Percentiles rank a stretch among this genome's conserved stretches.
These are phyloP conservation scores for Myotis daubentonii DNA, from an alignment of 2,797 vertebrate species.

Conservation along the genomic window DNA sequence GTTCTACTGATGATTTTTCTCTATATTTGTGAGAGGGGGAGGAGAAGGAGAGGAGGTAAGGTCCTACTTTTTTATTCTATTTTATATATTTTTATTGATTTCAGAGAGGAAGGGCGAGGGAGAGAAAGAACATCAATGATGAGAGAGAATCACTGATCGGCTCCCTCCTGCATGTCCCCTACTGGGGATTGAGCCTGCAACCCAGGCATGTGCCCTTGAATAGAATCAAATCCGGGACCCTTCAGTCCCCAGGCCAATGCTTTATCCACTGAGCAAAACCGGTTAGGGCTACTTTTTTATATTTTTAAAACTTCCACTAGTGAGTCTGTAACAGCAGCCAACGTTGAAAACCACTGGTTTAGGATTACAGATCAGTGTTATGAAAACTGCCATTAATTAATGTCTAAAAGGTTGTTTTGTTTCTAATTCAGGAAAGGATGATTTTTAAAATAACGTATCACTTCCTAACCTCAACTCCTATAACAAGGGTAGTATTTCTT, in stretches of 20 bases:
- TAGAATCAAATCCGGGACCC: too few species aligned
- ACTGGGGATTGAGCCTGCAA: not conserved
- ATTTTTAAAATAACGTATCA: constrained; percentile 32
- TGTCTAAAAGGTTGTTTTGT: not conserved
- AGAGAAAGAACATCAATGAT: not conserved
- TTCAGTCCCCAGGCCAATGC: too few species aligned
- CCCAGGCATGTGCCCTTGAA: not conserved
- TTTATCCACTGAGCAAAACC: too few species aligned
- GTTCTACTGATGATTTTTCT: not conserved
- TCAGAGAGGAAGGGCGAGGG: not conserved
- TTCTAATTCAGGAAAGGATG: constrained; percentile 24
- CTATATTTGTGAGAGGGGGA: not conserved
- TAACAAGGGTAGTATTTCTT: not conserved
- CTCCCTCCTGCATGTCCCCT: not conserved
- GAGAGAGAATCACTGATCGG: not conserved
- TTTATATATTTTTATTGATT: not conserved
- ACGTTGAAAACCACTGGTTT: not conserved
- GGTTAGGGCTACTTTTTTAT: not conserved
- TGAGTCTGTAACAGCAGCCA: not conserved
- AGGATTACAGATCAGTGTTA: not conserved
- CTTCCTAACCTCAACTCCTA: not conserved
- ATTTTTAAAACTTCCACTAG: constrained; percentile 20
- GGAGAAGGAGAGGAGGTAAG: not conserved
- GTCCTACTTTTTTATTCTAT: not conserved
- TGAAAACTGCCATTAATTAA: not conserved